Percentiles rank a stretch among this genome's conserved stretches.
These are phyloP conservation scores for Protosalanx chinensis DNA, from an alignment of 2,797 vertebrate genomes.

Conservation along the genomic window DNA sequence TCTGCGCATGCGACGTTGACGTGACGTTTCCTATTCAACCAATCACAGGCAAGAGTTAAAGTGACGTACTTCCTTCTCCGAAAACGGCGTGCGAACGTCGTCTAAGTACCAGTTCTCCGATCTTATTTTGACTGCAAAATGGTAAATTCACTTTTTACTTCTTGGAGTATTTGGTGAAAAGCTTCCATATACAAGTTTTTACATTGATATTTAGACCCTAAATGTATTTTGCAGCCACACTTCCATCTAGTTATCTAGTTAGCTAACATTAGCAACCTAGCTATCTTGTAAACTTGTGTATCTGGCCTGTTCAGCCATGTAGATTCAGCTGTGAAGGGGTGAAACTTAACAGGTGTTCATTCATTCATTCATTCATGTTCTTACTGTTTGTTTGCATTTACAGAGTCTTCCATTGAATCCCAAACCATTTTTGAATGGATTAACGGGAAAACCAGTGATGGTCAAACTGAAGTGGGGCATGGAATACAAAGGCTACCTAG, in stretches of 20 bases:
- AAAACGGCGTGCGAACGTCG: conserved; percentile 8
- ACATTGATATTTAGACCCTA: not conserved
- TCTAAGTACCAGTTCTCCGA: not conserved
- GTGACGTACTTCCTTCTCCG: not conserved
- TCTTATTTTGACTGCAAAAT: not conserved
- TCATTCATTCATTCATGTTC: not conserved
- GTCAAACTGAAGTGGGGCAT: conserved; percentile 89
- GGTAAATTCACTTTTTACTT: not conserved
- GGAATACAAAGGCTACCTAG: conserved; percentile 87
- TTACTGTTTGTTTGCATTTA: not conserved
- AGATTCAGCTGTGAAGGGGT: too few species aligned
- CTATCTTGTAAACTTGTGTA: conserved; percentile 1
- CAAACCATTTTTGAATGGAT: conserved; percentile 86
- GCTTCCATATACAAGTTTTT: not conserved
- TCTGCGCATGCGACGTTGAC: too few species aligned
- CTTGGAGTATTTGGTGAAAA: not conserved
- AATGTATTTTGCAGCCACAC: not conserved
- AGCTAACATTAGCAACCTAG: not conserved
- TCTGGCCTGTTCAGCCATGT: too few species aligned
- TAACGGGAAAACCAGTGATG: conserved; percentile 88
- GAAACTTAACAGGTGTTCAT: too few species aligned
- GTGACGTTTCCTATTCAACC: not conserved
- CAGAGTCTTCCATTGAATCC: conserved; percentile 87
- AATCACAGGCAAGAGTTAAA: conserved; percentile 4
- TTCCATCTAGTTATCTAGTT: not conserved